These are phyloP conservation scores for Drosophila dunni DNA, from an alignment of 1,140 invertebrate genomes.

Conservation along the genomic window DNA sequence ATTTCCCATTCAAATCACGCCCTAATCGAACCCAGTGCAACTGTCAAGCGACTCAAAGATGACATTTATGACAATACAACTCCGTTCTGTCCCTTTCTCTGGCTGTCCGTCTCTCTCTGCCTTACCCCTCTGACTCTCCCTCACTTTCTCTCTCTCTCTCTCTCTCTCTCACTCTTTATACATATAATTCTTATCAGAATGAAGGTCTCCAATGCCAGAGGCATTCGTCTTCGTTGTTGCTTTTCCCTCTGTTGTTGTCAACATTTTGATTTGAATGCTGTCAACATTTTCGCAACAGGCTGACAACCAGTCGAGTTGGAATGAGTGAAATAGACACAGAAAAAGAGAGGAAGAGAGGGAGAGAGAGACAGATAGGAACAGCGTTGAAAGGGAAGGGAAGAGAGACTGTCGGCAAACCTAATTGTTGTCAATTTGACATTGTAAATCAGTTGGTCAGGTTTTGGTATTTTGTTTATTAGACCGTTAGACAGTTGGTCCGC, in stretches of 20 bases:
- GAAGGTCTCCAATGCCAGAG: constrained; percentile 23
- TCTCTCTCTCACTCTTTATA: not conserved
- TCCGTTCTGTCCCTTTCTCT: not conserved
- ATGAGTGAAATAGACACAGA: not conserved
- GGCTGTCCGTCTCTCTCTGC: not conserved
- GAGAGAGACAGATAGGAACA: not conserved
- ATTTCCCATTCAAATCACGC: constrained; percentile 74
- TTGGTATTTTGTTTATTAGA: constrained; percentile 21
- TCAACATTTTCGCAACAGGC: constrained; percentile 69
- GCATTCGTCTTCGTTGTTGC: constrained; percentile 28
- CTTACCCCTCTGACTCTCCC: not conserved
- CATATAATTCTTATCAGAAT: not conserved
- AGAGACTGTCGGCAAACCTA: constrained; percentile 49
- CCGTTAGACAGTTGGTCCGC: constrained; percentile 11
- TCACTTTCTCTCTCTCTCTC: not conserved
- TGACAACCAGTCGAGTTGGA: constrained; percentile 42
- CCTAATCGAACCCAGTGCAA: constrained; percentile 64
- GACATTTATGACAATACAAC: constrained; percentile 66
- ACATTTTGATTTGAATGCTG: constrained; percentile 77
- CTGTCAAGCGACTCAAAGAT: constrained; percentile 69
- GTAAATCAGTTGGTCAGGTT: constrained; percentile 53
- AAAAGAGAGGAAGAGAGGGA: not conserved
- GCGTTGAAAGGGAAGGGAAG: not conserved
- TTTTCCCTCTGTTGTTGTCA: constrained; percentile 41
- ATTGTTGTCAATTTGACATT: constrained; percentile 70